A percentile compares a stretch with the other conserved stretches of the same genome.
These are phyloP conservation scores for Aphis craccivora DNA, from an alignment of 1,140 invertebrate genomes.

Conservation along the genomic window DNA sequence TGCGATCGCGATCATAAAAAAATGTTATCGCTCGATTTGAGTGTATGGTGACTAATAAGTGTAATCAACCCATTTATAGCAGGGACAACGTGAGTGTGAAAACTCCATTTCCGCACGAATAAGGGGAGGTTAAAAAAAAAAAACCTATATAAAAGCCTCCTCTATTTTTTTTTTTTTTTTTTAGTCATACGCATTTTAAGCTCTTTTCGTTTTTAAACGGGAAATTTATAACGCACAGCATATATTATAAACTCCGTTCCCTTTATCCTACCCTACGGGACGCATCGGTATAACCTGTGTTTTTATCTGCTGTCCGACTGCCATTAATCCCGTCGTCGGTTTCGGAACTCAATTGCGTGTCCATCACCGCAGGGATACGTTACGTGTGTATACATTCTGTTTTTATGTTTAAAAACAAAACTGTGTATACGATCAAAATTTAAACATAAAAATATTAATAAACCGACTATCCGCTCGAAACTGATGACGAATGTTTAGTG, in stretches of 20 bases:
- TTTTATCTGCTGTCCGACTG: conserved; percentile 22
- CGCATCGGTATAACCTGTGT: conserved; percentile 18
- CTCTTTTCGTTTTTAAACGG: conserved; percentile 39
- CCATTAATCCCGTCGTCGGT: conserved; percentile 41
- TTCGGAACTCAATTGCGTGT: background rate
- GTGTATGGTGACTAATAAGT: background rate
- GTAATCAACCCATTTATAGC: background rate
- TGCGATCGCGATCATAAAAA: background rate
- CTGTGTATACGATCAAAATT: background rate
- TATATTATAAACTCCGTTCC: background rate
- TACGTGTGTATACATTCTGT: background rate
- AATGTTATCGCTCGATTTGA: background rate
- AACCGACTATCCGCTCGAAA: background rate
- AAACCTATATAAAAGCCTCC: background rate
- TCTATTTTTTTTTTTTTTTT: background rate
- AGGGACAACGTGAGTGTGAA: background rate
- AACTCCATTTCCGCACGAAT: background rate
- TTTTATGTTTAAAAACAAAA: conserved; percentile 30
- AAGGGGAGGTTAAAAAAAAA: background rate
- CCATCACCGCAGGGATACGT: background rate
- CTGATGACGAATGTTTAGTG: background rate
- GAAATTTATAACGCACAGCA: conserved; percentile 23
- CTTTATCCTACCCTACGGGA: background rate
- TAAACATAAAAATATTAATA: background rate
- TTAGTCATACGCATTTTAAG: background rate